phyloP scores from a whole-genome alignment of 2,797 vertebrate genomes.

The Rhabdomys pumilio region DNA sequence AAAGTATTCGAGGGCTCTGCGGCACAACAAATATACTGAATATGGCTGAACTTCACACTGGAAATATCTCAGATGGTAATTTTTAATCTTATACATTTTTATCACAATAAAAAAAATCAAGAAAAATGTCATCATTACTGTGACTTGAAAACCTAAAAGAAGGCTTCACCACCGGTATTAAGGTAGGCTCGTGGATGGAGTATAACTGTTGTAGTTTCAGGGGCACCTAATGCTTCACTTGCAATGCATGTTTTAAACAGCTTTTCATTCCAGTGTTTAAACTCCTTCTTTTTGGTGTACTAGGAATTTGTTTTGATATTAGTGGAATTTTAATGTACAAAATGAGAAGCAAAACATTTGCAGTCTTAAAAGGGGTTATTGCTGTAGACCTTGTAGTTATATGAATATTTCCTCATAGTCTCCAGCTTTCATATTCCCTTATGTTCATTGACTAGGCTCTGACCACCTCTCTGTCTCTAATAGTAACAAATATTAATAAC shows the following conservation, averaged over 20 bases:
- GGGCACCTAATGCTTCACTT: neutral
- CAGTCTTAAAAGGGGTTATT: neutral
- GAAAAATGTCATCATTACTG: neutral
- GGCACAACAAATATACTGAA: neutral
- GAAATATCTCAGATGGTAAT: neutral
- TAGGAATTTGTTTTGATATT: neutral
- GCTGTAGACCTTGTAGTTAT: neutral
- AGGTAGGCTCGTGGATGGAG: neutral
- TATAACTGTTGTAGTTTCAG: conserved; percentile 11
- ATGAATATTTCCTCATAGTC: neutral
- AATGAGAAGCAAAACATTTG: neutral
- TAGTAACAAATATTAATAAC: neutral
- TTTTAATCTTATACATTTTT: neutral
- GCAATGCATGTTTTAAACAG: neutral
- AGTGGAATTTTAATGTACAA: neutral
- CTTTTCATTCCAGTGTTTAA: neutral
- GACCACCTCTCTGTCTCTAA: neutral
- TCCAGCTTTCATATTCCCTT: neutral
- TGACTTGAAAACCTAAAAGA: conserved; percentile 12
- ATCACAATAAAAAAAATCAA: neutral
- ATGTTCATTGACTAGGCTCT: neutral
- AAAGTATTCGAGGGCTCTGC: neutral
- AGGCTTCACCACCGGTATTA: neutral
- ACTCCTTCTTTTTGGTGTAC: neutral
- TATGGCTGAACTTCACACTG: neutral